Conservation (phyloP, 1,140 invertebrate species). For the Zaprionus capensis region DNA sequence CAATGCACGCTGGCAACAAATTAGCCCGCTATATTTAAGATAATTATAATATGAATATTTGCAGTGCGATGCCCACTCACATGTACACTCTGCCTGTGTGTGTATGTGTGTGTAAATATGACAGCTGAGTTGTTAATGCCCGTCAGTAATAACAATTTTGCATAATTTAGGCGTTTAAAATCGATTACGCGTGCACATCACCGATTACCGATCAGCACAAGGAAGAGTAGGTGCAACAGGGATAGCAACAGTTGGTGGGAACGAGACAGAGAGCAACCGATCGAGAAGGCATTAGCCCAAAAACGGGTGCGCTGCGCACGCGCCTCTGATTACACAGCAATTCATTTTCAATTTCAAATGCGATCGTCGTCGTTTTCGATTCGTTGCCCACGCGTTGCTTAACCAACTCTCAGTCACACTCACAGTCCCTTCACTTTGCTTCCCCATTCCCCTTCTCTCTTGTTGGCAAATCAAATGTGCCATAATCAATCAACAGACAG, state of each 20-base stretch:
- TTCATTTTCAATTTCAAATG: slow-evolving; percentile 64
- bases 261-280: background rate
- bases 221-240: background rate
- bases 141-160: slow-evolving; percentile 58
- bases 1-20: background rate
- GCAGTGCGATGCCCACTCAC: slow-evolving; percentile 34
- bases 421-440: slow-evolving; percentile 39
- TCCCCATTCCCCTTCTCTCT: background rate
- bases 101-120: slow-evolving; percentile 23
- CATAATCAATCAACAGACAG: slow-evolving; percentile 71
- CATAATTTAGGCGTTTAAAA: slow-evolving; percentile 72
- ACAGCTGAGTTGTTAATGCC: slow-evolving; percentile 38
- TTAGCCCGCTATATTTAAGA: slow-evolving; percentile 27
- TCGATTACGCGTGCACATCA: slow-evolving; percentile 58
- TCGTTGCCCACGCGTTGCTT: slow-evolving; percentile 61
- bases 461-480: slow-evolving; percentile 51
- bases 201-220: slow-evolving; percentile 14
- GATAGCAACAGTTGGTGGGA: background rate
- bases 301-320: slow-evolving; percentile 76
- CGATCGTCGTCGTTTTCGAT: slow-evolving; percentile 39
- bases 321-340: slow-evolving; percentile 70
- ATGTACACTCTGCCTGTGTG: background rate
- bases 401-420: slow-evolving; percentile 32
- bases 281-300: slow-evolving; percentile 20
- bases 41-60: slow-evolving; percentile 43